Evolutionary conservation across 37 sponge, comb jelly and placozoan genomes (phyloP).

Genomic region (Trichoplax adhaerens): DNA sequence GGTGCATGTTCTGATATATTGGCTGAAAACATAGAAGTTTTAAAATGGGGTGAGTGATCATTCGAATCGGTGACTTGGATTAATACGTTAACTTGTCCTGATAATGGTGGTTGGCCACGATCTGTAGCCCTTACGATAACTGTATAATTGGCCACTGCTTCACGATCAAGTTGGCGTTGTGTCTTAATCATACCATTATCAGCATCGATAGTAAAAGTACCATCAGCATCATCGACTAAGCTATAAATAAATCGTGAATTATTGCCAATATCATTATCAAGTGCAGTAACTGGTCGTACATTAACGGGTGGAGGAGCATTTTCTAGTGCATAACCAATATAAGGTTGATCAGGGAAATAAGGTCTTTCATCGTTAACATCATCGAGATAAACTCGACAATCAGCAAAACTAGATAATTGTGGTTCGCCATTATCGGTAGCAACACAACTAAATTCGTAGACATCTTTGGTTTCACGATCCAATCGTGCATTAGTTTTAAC

Average conservation of each 20-base stretch:
- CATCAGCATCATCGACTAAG: constrained; percentile 23
- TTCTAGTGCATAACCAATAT: no score
- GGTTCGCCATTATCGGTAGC: constrained; percentile 33
- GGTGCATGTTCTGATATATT: not conserved
- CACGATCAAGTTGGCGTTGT: constrained; percentile 22
- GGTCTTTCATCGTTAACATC: no score
- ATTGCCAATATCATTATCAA: no score
- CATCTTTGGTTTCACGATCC: constrained; percentile 26
- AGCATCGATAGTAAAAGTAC: constrained; percentile 23
- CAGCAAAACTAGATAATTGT: not conserved
- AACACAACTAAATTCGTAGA: constrained; percentile 21
- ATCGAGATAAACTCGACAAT: no score
- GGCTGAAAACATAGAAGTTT: constrained; percentile 20
- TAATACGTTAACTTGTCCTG: constrained; percentile 8
- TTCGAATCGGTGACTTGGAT: constrained; percentile 27
- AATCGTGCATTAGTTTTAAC: constrained; percentile 21
- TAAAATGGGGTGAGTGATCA: constrained; percentile 57
- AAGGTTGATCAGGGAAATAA: no score
- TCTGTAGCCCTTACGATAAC: constrained; percentile 22
- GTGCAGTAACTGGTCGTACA: not conserved
- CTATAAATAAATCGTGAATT: not conserved
- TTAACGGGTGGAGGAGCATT: constrained; percentile 11
- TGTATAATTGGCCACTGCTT: constrained; percentile 3
- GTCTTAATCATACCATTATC: constrained; percentile 22
- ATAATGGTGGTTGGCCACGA: constrained; percentile 6